Evolutionary conservation across 2,113 vertebrate species (phyloP).

Genomic region (Ploceus nigricollis): DNA sequence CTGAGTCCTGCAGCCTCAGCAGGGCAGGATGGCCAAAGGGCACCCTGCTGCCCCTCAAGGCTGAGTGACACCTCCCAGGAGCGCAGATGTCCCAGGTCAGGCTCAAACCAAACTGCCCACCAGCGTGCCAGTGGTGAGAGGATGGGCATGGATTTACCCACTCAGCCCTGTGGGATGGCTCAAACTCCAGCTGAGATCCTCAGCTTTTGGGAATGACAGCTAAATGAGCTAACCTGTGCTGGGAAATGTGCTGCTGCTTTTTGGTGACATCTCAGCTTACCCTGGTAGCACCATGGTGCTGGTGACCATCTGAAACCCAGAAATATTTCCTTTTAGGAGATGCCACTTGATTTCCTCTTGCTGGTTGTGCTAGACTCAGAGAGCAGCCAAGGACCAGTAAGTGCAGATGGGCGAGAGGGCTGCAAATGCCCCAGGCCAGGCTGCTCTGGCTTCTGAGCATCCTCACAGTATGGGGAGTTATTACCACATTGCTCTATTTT

Average conservation of each 20-base stretch:
- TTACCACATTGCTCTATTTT: neutral
- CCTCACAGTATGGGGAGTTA: neutral
- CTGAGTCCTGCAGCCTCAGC: neutral
- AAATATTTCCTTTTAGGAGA: neutral
- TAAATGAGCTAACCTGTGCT: neutral
- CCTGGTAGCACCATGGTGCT: neutral
- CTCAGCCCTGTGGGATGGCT: neutral
- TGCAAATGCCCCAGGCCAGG: neutral
- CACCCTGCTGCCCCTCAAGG: fast-evolving
- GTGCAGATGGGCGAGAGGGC: neutral
- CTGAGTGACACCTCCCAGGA: neutral
- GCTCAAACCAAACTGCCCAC: neutral
- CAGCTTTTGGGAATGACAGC: neutral
- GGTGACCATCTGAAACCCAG: neutral
- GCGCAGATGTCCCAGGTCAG: neutral
- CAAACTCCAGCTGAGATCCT: neutral
- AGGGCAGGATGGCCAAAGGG: neutral
- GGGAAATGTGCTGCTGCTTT: neutral
- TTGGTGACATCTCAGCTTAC: neutral
- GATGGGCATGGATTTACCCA: neutral
- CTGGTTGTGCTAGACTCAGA: neutral
- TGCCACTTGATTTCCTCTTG: slow-evolving; percentile 21
- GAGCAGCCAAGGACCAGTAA: slow-evolving; percentile 17
- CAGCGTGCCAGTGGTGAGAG: neutral
- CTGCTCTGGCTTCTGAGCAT: neutral